Evolutionary conservation across 2,113 vertebrate genomes (phyloP).

Genomic region (Raphicerus campestris): DNA sequence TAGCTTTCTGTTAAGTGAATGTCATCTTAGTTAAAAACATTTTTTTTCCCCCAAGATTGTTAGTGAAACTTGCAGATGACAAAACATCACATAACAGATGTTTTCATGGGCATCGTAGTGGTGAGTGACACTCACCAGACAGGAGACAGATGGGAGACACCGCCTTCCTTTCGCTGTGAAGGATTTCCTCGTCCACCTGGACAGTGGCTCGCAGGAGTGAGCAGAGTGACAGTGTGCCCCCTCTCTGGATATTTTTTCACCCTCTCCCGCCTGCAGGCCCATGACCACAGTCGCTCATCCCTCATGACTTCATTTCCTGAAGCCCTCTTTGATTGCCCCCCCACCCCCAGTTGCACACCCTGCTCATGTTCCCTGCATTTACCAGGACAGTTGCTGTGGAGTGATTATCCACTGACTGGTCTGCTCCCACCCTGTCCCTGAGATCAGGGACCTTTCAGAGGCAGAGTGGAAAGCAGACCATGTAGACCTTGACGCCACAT

Average conservation of each 20-base stretch:
- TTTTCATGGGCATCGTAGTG: rapidly evolving
- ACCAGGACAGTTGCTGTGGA: rapidly evolving
- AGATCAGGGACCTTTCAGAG: too few species aligned
- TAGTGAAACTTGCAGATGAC: not conserved
- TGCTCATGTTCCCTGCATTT: not conserved
- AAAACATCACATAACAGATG: not conserved
- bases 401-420: not conserved
- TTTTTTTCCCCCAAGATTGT: not conserved
- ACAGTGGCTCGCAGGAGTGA: not conserved
- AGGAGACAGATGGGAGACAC: not conserved
- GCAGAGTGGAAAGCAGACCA: not conserved
- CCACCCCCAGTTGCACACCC: rapidly evolving
- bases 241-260: not conserved
- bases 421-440: not conserved
- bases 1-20: not conserved
- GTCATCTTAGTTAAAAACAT: not conserved
- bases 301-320: not conserved
- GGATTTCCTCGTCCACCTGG: not conserved
- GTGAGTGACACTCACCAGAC: not conserved
- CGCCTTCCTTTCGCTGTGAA: not conserved
- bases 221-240: not conserved
- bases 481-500: rapidly evolving
- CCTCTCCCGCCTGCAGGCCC: not conserved
- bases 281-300: not conserved
- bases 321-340: not conserved